Base-by-base conservation (phyloP, 2,113 vertebrate genomes). In the Rhabdomys dilectus region DNA sequence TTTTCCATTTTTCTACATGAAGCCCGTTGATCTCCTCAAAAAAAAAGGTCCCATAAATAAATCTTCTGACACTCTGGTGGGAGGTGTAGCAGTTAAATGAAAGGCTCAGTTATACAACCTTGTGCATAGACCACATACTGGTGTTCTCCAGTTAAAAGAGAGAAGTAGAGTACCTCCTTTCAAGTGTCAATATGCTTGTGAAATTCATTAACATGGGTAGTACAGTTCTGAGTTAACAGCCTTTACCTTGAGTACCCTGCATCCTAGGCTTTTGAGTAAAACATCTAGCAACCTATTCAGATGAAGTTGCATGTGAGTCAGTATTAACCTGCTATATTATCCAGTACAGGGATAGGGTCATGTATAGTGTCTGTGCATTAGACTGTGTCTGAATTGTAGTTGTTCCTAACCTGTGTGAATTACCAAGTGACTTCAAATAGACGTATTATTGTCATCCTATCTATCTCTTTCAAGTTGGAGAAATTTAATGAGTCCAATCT, bases 31-130 rank as follows among this genome's bases (percentile, higher is more conserved):
- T 45, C 78, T 87, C 56, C n/a, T 81, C 58, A 89, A 24, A 8
- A 21, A 48, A 24, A 82, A 5, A n/a, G n/a, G 36, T 88, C 34
- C 24, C 78, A 16, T 11, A 7, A 86, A 6, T n/a, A 77, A 31
- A 0, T 29, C 5, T 12, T 17, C 10, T 72, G 19, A n/a, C 11
- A 2, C 16, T 26, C 16, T 4, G 10, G 4, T 34, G 1, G 36
- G 53, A 42, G 22, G 17, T 80, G 5, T 1, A 78, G 29, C 34
- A 8, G 5, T 16, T 48, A 13, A 1, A 73, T 5, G 0, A 0
- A 16, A 84, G 31, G 58, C 8, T 82, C 36, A 60, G 6, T 13
- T 60, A 3, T 48, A 22, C 7, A 24, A 13, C 4, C 1, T 77
- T 76, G 19, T 7, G 5, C 7, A 56, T 39, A 16, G 78, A 60